These are phyloP conservation scores for Penaeus indicus DNA, from an alignment of 1,140 invertebrate species.

Conservation along the genomic window DNA sequence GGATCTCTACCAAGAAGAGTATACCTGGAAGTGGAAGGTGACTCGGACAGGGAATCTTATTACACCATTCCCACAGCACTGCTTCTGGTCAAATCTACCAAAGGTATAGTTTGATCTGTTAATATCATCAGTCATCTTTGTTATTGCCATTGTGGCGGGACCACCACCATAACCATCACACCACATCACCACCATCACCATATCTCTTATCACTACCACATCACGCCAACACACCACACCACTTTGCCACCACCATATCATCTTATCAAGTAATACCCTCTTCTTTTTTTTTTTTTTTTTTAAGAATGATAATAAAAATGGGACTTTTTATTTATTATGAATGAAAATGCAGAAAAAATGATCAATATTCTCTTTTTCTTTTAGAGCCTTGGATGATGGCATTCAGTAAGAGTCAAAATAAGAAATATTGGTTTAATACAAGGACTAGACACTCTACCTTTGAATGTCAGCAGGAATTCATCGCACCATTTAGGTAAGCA, in stretches of 20 bases:
- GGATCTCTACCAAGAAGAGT: constrained; percentile 31
- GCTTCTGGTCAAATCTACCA: constrained; percentile 45
- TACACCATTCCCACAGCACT: constrained; percentile 52
- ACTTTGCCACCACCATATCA: too few relatives aligned
- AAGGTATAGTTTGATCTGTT: constrained; percentile 13
- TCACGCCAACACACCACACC: too few relatives aligned
- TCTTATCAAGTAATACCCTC: too few relatives aligned
- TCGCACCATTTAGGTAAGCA: constrained; percentile 70
- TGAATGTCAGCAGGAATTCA: constrained; percentile 70
- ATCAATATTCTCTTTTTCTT: constrained; percentile 62
- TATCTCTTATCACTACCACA: too few relatives aligned
- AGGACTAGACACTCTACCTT: constrained; percentile 70
- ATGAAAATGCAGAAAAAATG: constrained; percentile 35
- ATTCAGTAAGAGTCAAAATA: constrained; percentile 70
- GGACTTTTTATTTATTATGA: not conserved
- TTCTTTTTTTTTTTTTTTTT: too few relatives aligned
- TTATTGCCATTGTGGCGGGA: too few relatives aligned
- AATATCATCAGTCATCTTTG: not conserved
- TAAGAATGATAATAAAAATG: too few relatives aligned
- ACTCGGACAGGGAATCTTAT: constrained; percentile 38
- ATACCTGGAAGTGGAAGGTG: constrained; percentile 39
- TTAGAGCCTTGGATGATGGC: constrained; percentile 74
- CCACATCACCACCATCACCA: too few relatives aligned
- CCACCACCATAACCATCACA: too few relatives aligned
- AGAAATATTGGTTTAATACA: constrained; percentile 75